Conservation (phyloP, 1,140 invertebrate genomes). For the Wasmannia auropunctata region DNA sequence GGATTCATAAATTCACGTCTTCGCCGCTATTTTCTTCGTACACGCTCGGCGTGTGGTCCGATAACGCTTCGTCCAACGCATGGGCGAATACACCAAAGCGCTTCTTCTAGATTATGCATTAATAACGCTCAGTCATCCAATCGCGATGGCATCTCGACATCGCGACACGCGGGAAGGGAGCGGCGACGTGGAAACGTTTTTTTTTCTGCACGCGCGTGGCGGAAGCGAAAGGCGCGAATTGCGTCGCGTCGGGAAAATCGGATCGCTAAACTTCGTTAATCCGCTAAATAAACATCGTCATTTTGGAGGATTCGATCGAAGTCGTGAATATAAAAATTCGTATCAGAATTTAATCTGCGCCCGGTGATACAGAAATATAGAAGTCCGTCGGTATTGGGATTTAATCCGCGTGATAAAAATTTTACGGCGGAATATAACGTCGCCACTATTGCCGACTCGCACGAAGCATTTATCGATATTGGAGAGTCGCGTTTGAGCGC, state of each 20-base stretch:
- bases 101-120: constrained; percentile 27
- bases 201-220: neutral
- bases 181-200: neutral
- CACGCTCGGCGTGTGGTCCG: constrained; percentile 60
- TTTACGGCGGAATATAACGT: constrained; percentile 44
- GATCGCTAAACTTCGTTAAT: constrained; percentile 30
- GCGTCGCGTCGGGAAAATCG: neutral
- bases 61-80: constrained; percentile 49
- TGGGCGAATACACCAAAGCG: neutral
- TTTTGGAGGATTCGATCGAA: neutral
- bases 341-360: constrained; percentile 36
- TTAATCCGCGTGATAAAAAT: constrained; percentile 58
- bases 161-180: neutral
- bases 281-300: constrained; percentile 39
- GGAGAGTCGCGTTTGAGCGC: neutral
- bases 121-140: constrained; percentile 25
- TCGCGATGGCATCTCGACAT: constrained; percentile 60
- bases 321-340: constrained; percentile 35
- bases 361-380: constrained; percentile 43
- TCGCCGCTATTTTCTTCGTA: constrained; percentile 61
- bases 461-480: constrained; percentile 50
- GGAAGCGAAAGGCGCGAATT: neutral
- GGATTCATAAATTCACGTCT: constrained; percentile 73
- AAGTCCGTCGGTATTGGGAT: constrained; percentile 14
- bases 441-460: constrained; percentile 20